These are phyloP conservation scores for Lasioglossum zephyrum DNA, from an alignment of 2,888 invertebrate species.

Conservation along the genomic window DNA sequence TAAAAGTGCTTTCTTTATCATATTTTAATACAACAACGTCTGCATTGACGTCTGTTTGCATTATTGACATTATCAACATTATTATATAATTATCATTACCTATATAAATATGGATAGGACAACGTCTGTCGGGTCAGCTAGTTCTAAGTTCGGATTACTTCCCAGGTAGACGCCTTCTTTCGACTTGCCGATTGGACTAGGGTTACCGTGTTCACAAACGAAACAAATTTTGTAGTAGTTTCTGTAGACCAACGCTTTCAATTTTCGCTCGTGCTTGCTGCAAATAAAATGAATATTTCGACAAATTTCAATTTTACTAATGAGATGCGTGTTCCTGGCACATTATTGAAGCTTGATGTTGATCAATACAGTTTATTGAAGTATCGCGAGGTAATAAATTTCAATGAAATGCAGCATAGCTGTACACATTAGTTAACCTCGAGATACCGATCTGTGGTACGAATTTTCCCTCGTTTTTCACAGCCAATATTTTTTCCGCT, in stretches of 20 bases:
- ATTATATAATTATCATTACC: too few species aligned
- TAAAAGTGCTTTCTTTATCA: too few species aligned
- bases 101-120: too few species aligned
- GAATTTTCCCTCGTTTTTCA: slow-evolving; percentile 2
- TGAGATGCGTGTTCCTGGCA: background rate
- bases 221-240: background rate
- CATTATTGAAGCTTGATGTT: background rate
- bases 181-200: too few species aligned
- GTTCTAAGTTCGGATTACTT: too few species aligned
- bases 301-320: background rate
- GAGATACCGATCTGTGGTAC: background rate
- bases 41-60: too few species aligned
- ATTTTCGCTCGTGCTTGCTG: background rate
- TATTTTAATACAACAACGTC: too few species aligned
- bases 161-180: too few species aligned
- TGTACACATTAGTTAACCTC: background rate
- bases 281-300: background rate
- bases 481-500: slow-evolving; percentile 5
- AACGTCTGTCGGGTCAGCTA: too few species aligned
- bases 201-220: background rate
- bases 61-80: too few species aligned
- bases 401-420: background rate
- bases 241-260: background rate
- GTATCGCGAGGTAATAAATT: background rate
- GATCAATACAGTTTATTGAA: background rate